A percentile compares a stretch with the other conserved stretches of the same genome.
Conservation (phyloP, 2,113 vertebrate species). For the Notiomystis cincta region DNA sequence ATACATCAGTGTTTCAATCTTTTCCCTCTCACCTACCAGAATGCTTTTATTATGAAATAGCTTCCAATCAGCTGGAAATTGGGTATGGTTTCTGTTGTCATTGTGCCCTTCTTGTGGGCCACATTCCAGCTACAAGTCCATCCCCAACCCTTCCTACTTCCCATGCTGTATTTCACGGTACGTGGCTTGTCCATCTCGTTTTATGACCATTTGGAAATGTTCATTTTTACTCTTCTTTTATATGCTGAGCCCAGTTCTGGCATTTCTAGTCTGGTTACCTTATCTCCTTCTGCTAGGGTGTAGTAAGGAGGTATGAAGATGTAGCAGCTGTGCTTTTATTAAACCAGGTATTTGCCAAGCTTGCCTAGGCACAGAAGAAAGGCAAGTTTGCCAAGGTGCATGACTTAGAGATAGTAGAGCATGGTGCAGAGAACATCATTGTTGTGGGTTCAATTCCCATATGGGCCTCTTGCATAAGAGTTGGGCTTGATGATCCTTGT, state of each 20-base stretch:
- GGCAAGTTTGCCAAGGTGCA: background rate
- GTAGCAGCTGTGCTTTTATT: background rate
- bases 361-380: background rate
- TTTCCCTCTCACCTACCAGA: constrained; percentile 16
- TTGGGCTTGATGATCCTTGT: background rate
- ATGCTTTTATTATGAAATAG: constrained; percentile 55
- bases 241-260: background rate
- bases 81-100: constrained; percentile 1
- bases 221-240: background rate
- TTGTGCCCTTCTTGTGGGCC: background rate
- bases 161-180: background rate
- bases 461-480: background rate
- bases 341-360: background rate
- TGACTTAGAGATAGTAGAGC: background rate
- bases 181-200: background rate
- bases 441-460: background rate
- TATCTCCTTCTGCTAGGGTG: background rate
- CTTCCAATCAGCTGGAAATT: constrained; percentile 48
- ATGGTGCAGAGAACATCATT: background rate
- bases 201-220: background rate
- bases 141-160: background rate
- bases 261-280: background rate
- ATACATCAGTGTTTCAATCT: constrained; percentile 53
- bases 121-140: background rate
- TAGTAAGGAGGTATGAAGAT: background rate